These are phyloP conservation scores for Arvicanthis niloticus DNA, from an alignment of 2,113 vertebrate species.

Conservation along the genomic window DNA sequence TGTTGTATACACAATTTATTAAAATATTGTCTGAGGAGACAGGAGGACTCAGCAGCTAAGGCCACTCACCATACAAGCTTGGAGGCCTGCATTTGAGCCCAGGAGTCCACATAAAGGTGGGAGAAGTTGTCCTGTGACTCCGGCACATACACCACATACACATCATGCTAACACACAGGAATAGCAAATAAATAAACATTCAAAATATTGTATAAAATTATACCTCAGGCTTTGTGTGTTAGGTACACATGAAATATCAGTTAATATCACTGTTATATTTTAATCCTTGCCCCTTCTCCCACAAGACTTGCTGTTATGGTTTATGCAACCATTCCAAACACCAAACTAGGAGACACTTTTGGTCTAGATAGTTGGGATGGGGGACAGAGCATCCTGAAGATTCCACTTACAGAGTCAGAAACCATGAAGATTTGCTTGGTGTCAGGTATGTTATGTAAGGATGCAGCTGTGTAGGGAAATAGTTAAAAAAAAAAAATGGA, in stretches of 20 bases:
- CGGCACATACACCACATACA: background rate
- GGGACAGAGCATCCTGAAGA: background rate
- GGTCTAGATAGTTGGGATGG: background rate
- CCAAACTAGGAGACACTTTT: background rate
- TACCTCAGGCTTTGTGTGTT: background rate
- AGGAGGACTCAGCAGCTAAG: background rate
- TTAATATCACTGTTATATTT: background rate
- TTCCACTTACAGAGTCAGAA: constrained; percentile 25
- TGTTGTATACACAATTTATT: background rate
- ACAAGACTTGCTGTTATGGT: background rate
- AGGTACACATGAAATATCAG: background rate
- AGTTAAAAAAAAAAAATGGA: constrained; percentile 42
- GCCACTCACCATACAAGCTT: no score
- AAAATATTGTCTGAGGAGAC: background rate
- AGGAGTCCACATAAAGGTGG: background rate
- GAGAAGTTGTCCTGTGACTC: background rate
- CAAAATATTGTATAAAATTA: background rate
- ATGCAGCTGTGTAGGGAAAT: background rate
- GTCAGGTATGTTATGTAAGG: background rate
- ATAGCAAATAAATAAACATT: background rate
- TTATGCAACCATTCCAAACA: background rate
- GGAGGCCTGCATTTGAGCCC: background rate
- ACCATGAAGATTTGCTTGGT: background rate
- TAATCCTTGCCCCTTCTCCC: background rate
- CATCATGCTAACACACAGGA: background rate